A percentile compares a stretch with the other conserved stretches of the same genome.
These are phyloP conservation scores for Drosophila mayri DNA, from an alignment of 1,140 invertebrate genomes.

Conservation along the genomic window DNA sequence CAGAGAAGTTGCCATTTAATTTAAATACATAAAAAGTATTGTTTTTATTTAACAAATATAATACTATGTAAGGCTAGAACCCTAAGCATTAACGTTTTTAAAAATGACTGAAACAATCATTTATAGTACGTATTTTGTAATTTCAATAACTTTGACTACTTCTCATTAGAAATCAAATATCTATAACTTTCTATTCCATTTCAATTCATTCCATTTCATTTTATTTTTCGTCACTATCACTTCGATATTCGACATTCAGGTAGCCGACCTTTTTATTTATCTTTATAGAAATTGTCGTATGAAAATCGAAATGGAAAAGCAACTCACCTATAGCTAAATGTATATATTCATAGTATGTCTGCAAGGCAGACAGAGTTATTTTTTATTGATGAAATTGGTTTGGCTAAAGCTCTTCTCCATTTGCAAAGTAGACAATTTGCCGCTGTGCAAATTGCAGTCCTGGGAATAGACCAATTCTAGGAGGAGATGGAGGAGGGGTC, in stretches of 20 bases:
- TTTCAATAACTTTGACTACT: background rate
- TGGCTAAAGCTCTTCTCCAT: slow-evolving; percentile 59
- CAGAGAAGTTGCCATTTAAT: no score
- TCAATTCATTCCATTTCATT: slow-evolving; percentile 20
- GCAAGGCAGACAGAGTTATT: slow-evolving; percentile 64
- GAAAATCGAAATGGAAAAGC: slow-evolving; percentile 13
- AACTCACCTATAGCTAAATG: background rate
- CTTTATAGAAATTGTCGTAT: slow-evolving; percentile 56
- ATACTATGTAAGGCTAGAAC: no score
- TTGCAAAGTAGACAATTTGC: slow-evolving; percentile 79
- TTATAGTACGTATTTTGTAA: no score
- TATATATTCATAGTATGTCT: background rate
- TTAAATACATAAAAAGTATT: no score
- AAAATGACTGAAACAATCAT: no score
- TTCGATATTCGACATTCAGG: background rate
- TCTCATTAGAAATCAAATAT: background rate
- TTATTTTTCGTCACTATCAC: slow-evolving; percentile 9
- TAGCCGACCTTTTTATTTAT: slow-evolving; percentile 36
- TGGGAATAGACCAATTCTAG: slow-evolving; percentile 53
- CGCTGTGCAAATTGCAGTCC: slow-evolving; percentile 66
- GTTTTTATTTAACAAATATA: no score
- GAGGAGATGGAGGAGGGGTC: slow-evolving; percentile 7
- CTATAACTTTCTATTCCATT: background rate
- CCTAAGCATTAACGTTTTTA: no score
- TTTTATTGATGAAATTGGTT: slow-evolving; percentile 83